phyloP scores from a whole-genome alignment of 2,797 vertebrate genomes.

The Momotus momota region DNA sequence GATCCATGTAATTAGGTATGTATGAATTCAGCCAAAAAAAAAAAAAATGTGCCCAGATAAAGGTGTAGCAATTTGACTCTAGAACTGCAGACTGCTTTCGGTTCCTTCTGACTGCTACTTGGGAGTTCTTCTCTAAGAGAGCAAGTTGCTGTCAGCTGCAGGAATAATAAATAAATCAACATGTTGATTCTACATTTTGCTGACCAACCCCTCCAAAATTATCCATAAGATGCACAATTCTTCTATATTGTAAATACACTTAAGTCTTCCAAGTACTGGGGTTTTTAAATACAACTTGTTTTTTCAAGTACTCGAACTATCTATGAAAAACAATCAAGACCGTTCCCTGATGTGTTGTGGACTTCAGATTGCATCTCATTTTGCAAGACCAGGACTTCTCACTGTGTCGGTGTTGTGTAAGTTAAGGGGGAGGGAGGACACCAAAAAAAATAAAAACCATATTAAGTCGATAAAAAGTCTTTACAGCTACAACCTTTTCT shows the following conservation, averaged over 20 bases:
- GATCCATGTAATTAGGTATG: constrained; percentile 64
- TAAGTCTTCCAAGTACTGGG: constrained; percentile 34
- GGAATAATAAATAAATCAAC: constrained; percentile 53
- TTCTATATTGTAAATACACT: constrained; percentile 21
- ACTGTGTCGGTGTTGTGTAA: constrained; percentile 27
- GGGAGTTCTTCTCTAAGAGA: constrained; percentile 33
- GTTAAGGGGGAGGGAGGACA: not conserved
- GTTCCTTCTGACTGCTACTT: constrained; percentile 3
- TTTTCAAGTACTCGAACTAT: constrained; percentile 45
- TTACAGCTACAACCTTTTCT: constrained; percentile 56
- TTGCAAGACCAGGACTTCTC: constrained; percentile 45
- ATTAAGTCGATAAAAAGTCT: constrained; percentile 57
- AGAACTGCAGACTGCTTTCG: constrained; percentile 41
- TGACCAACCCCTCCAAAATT: constrained; percentile 37
- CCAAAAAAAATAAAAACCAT: not conserved
- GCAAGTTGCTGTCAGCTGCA: constrained; percentile 58
- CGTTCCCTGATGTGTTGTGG: constrained; percentile 28
- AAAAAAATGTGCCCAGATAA: constrained; percentile 48
- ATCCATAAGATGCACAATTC: constrained; percentile 29
- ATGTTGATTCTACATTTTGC: constrained; percentile 25
- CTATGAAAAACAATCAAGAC: constrained; percentile 55
- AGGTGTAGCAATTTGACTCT: constrained; percentile 55
- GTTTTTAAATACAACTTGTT: constrained; percentile 46
- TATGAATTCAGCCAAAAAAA: constrained; percentile 48
- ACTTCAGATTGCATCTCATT: constrained; percentile 42